Evolutionary conservation across 2,113 vertebrate species (phyloP), one percentile per base, ranked within the genome.

Genomic region (Siniperca knerii): DNA sequence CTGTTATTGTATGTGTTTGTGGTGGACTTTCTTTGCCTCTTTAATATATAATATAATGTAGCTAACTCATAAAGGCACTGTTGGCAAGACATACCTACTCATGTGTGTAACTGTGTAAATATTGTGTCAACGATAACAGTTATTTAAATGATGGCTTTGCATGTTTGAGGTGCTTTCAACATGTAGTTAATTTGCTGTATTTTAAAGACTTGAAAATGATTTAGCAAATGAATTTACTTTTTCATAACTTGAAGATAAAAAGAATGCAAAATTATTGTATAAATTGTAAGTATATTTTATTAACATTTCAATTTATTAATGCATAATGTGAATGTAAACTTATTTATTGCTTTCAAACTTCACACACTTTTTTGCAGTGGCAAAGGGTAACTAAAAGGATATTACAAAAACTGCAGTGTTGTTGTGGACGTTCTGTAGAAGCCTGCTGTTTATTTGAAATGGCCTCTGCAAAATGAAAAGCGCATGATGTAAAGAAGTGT

Each of bases 1-100:
- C 67, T 75, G 20, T 73, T 40, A 58, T 33, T 50, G 48, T 70
- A 42, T 55, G 71, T 54, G 78, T 25, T 62, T 68, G 54, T 72
- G 33, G 46, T 69, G 48, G n/a, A 7, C 12, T 64, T 20, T 65
- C 21, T 57, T 62, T 40, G 25, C 58, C 12, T 65, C 29, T 66
- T 65, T 74, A 8, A 29, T 29, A 29, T 29, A 29, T 29, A 29
- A 29, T 29, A 52, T 37, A 21, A 66, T 33, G 50, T 72, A 37
- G 35, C 35, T 37, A 35, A 71, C 72, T 61, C 64, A 78, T 42
- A 57, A 76, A 21, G 37, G 13, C 8, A 37, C 13, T 44, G 13
- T 37, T 44, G 52, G 18, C 25, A 50, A 57, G 18, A 9, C 4
- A 40, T 37, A 1, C 37, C 6, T 61, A n/a, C 18, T 37, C 55